phyloP scores from a whole-genome alignment of 2,797 vertebrate genomes.

The Aselliscus stoliczkanus region DNA sequence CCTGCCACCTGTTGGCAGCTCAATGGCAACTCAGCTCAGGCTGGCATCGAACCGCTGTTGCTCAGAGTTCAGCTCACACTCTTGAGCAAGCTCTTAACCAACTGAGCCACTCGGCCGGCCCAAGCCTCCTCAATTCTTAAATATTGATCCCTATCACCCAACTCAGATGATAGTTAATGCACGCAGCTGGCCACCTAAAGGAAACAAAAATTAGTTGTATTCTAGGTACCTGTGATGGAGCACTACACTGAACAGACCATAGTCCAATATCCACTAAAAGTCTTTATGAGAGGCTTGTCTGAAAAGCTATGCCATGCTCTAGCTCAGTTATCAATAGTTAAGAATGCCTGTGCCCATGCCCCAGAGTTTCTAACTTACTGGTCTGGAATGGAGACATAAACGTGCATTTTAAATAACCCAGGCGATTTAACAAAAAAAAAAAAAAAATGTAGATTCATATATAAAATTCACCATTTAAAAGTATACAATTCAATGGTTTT shows the following conservation, averaged over 20 bases:
- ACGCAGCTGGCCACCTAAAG: background rate
- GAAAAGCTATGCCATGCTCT: background rate
- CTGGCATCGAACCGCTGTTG: no score
- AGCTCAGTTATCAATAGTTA: background rate
- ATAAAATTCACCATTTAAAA: background rate
- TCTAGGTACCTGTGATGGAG: background rate
- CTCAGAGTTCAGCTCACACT: no score
- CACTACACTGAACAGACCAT: background rate
- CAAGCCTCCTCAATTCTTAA: background rate
- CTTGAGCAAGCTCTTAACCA: no score
- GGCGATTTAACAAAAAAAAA: background rate
- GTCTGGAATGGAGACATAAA: background rate
- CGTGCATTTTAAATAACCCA: background rate
- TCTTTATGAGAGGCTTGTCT: background rate
- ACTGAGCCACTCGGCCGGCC: no score
- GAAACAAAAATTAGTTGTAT: background rate
- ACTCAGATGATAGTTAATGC: background rate
- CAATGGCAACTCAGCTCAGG: no score
- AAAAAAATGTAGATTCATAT: background rate
- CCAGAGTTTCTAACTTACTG: background rate
- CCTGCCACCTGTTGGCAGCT: no score
- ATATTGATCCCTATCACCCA: background rate
- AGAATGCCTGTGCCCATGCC: background rate
- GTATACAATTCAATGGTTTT: no score
- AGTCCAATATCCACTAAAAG: background rate